Conservation (phyloP, 2,113 vertebrate species). For the Machaerirhynchus nigripectus region DNA sequence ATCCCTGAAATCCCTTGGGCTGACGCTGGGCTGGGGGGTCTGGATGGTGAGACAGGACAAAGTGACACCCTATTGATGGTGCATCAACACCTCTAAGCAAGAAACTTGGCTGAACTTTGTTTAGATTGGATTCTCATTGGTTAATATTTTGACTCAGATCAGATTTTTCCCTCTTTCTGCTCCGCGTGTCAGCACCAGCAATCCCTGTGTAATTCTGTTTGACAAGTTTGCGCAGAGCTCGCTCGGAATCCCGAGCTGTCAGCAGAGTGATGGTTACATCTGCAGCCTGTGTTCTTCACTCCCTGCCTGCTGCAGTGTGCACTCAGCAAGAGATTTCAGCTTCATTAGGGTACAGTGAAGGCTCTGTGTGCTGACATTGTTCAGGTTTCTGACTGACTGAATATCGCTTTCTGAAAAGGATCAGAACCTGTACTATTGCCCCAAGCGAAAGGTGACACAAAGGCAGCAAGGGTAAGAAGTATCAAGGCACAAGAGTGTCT, state of each 20-base stretch:
- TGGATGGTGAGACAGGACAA: background rate
- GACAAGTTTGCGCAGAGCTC: background rate
- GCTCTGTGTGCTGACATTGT: background rate
- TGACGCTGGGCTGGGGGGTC: background rate
- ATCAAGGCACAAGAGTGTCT: background rate
- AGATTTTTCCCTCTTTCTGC: background rate
- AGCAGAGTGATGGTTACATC: background rate
- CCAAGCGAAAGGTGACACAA: background rate
- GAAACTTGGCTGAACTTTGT: background rate
- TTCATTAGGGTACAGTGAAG: background rate
- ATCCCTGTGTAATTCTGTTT: background rate
- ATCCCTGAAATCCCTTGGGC: background rate
- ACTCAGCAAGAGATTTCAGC: background rate
- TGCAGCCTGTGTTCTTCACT: background rate
- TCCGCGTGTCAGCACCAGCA: background rate
- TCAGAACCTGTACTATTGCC: background rate
- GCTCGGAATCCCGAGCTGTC: background rate
- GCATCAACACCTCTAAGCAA: background rate
- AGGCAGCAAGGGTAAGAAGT: background rate
- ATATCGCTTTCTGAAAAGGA: accelerated
- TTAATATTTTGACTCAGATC: background rate
- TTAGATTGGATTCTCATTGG: background rate
- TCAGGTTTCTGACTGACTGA: background rate
- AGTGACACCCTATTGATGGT: background rate
- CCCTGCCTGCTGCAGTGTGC: background rate